Evolutionary conservation across 2,797 vertebrate genomes (phyloP).

Genomic region (Poeciliopsis presidionis): DNA sequence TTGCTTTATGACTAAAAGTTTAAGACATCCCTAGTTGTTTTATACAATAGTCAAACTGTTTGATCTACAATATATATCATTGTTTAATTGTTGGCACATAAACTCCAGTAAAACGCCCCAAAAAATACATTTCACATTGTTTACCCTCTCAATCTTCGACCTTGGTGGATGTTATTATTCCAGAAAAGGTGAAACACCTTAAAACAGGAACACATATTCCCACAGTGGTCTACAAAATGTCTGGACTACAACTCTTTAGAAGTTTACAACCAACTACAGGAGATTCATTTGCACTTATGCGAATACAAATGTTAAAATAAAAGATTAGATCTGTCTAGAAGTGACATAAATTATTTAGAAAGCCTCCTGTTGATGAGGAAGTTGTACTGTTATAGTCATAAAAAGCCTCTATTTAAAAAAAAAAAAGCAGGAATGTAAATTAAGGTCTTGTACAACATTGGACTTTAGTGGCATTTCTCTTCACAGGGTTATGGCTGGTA

Average conservation of each 20-base stretch:
- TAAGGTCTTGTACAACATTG: constrained; percentile 62
- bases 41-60: constrained; percentile 43
- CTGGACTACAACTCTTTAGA: constrained; percentile 70
- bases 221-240: constrained; percentile 68
- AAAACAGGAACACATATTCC: constrained; percentile 67
- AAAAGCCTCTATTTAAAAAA: constrained; percentile 59
- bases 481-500: constrained; percentile 35
- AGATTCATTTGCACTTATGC: constrained; percentile 60
- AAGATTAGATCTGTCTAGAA: constrained; percentile 69
- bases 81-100: constrained; percentile 36
- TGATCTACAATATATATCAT: constrained; percentile 45
- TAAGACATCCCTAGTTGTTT: constrained; percentile 60
- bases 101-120: constrained; percentile 18
- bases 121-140: constrained; percentile 51
- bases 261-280: constrained; percentile 68
- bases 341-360: constrained; percentile 84
- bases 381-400: constrained; percentile 75
- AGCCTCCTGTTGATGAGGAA: constrained; percentile 81
- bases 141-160: constrained; percentile 21
- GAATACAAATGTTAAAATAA: constrained; percentile 46
- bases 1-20: constrained; percentile 62
- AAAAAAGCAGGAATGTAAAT: constrained; percentile 64
- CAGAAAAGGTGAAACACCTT: constrained; percentile 32
- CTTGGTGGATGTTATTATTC: constrained; percentile 26
- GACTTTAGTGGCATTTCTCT: constrained; percentile 35